Evolutionary conservation across 2,888 invertebrate species (phyloP).

Genomic region (Heliconius hortense): DNA sequence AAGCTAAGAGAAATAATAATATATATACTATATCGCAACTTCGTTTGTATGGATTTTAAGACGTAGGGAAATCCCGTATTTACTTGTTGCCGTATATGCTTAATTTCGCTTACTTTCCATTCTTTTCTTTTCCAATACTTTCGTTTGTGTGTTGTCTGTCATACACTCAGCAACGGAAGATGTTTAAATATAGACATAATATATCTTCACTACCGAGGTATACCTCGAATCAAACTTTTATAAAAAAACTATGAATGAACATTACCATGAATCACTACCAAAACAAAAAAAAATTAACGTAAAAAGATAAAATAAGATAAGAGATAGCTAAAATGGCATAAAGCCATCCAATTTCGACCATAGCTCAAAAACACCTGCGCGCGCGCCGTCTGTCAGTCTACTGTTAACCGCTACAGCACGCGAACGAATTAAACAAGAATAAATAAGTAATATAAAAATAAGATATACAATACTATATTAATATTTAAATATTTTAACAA

Average conservation of each 20-base stretch:
- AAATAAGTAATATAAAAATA: neutral
- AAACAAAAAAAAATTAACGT: slow-evolving; percentile 18
- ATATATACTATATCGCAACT: too few species aligned
- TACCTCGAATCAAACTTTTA: neutral
- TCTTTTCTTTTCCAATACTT: too few species aligned
- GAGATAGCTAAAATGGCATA: slow-evolving; percentile 48
- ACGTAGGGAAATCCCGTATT: too few species aligned
- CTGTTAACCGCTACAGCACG: slow-evolving; percentile 39
- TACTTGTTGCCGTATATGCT: too few species aligned
- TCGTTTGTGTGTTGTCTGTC: too few species aligned
- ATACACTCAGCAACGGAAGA: too few species aligned
- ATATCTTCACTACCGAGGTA: too few species aligned
- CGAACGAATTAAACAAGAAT: slow-evolving; percentile 29
- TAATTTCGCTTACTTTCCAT: too few species aligned
- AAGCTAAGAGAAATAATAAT: too few species aligned
- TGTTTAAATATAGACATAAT: too few species aligned
- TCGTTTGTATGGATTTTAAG: too few species aligned
- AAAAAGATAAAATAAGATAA: slow-evolving; percentile 23
- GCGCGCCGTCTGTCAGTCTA: slow-evolving; percentile 54
- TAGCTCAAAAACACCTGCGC: slow-evolving; percentile 61
- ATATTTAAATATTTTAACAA: neutral
- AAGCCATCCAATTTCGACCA: slow-evolving; percentile 60
- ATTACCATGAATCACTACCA: neutral
- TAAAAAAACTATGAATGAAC: neutral
- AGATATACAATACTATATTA: neutral